Evolutionary conservation across 2,888 invertebrate genomes (phyloP).

Genomic region (Monochamus alternatus): DNA sequence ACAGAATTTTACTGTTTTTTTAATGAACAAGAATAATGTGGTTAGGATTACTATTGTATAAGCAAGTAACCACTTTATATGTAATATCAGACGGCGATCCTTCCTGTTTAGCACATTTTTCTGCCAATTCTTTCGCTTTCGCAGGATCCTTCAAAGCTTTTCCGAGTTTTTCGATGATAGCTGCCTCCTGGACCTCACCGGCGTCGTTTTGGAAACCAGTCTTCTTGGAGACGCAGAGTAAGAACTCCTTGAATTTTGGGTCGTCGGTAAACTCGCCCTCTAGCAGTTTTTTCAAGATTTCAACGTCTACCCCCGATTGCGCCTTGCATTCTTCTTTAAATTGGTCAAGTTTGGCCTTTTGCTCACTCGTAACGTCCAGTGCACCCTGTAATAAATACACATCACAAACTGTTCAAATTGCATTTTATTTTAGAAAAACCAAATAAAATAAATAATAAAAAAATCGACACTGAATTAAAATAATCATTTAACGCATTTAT

Average conservation of each 20-base stretch:
- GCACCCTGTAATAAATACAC: background rate
- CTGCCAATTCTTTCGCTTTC: background rate
- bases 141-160: conserved; percentile 28
- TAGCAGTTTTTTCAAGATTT: conserved; percentile 48
- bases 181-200: conserved; percentile 51
- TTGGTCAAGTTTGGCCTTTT: conserved; percentile 52
- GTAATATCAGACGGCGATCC: background rate
- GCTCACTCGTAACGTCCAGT: conserved; percentile 51
- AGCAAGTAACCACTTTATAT: conserved; percentile 5
- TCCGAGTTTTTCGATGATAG: conserved; percentile 48
- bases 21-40: background rate
- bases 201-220: conserved; percentile 56
- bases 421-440: no score
- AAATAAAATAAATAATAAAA: no score
- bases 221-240: conserved; percentile 55
- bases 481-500: no score
- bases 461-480: no score
- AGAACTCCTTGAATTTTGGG: conserved; percentile 51
- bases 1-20: background rate
- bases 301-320: conserved; percentile 44
- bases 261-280: conserved; percentile 53
- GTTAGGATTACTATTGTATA: conserved; percentile 1
- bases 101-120: background rate
- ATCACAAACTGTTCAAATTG: no score
- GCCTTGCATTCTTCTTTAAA: conserved; percentile 49